Evolutionary conservation across 2,888 invertebrate genomes (phyloP).

Genomic region (Leucophenga montana): DNA sequence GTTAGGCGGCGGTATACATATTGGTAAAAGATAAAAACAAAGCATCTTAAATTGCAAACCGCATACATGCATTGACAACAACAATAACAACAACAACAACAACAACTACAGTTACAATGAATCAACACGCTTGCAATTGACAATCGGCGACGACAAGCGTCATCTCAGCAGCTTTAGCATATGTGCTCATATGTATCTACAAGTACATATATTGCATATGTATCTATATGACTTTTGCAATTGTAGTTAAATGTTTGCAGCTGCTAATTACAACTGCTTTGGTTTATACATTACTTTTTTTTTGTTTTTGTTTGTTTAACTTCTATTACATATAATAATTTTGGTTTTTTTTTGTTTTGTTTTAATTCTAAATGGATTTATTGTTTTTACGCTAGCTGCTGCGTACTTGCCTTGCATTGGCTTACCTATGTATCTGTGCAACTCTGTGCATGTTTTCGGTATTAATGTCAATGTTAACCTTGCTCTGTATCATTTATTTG

Average conservation of each 20-base stretch:
- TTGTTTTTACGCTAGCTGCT: slow-evolving; percentile 1
- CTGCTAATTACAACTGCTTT: slow-evolving; percentile 64
- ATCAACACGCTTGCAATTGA: too few relatives aligned
- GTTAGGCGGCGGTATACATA: too few relatives aligned
- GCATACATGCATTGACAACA: background rate
- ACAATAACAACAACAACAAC: slow-evolving; percentile 3
- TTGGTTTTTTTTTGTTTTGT: background rate
- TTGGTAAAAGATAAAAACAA: background rate
- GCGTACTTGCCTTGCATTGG: background rate
- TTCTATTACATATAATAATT: slow-evolving; percentile 6
- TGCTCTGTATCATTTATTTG: slow-evolving; percentile 63
- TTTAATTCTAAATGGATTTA: slow-evolving; percentile 12
- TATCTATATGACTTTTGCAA: background rate
- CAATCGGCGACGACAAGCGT: too few relatives aligned
- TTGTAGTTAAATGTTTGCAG: slow-evolving; percentile 59
- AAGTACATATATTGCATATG: background rate
- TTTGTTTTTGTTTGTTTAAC: slow-evolving; percentile 21
- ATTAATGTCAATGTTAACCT: slow-evolving; percentile 66
- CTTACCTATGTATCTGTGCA: slow-evolving; percentile 4
- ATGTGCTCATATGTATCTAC: background rate
- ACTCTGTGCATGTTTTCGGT: slow-evolving; percentile 45
- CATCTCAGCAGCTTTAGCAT: background rate
- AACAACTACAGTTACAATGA: background rate
- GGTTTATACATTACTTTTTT: slow-evolving; percentile 26
- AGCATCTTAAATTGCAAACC: slow-evolving; percentile 11